Evolutionary conservation across 2,888 invertebrate genomes (phyloP), one percentile per base, ranked within the genome.

Genomic region (Cynaeus angustus): DNA sequence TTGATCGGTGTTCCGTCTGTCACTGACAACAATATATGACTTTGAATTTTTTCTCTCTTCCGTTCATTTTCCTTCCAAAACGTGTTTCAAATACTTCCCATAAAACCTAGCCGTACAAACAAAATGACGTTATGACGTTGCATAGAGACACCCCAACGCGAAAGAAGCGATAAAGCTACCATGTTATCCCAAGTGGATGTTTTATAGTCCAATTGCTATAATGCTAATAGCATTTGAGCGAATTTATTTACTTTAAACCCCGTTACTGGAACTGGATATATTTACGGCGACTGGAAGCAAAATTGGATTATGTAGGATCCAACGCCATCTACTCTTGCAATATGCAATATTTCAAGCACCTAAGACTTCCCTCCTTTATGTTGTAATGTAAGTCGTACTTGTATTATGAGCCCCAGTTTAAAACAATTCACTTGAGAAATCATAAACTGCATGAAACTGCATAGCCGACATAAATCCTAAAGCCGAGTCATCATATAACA

Each of bases 1-100:
- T 82, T 81, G 82, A 83, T 83, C 79, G 80, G 53, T 76, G 79
- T 77, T 78, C 81, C 81, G 81, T 80, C 80, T 83, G 82, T 79
- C 80, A 79, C 75, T 80, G 81, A 82, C 81, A 80, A 80, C 79
- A 80, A 82, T 80, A 79, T 80, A 81, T 81, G 74, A 64, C 68
- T 70, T 38, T 67, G 66, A 68, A 72, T 70, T 74, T 74, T 74
- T 72, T 68, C 28, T 38, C 48, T 28, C 33, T 56, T 64, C 48
- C 56, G 48, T 59, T 68, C 64, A 58, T 53, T 61, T 46, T 55
- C 52, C 50, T 53, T 43, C 64, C 64, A 53, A 30, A 50, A 48
- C 71, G 68, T 72, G 66, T 72, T 52, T 70, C 66, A 73, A 75
- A 68, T 65, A 56, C 66, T 62, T 59, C 59, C 13, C 26, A 70